A percentile compares a stretch with the other conserved stretches of the same genome.
Evolutionary conservation across 2,888 invertebrate species (phyloP).

Genomic region (Drosophila anomalata): DNA sequence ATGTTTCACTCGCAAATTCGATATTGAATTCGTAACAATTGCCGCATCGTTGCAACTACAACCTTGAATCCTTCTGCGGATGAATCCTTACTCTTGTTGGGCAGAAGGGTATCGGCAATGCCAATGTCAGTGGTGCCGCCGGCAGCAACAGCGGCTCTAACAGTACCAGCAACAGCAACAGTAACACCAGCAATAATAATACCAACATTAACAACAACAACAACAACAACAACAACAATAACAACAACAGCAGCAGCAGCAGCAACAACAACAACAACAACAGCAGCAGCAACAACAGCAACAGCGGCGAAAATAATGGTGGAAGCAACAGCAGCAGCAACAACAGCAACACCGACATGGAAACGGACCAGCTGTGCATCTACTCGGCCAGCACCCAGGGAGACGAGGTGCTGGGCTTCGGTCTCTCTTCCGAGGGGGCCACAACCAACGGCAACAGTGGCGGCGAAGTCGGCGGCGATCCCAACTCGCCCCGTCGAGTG

Average conservation of each 20-base stretch:
- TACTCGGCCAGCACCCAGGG: constrained; percentile 36
- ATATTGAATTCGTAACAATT: background rate
- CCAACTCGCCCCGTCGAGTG: constrained; percentile 40
- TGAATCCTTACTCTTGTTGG: background rate
- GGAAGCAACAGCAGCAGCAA: constrained; percentile 43
- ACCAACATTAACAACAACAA: background rate
- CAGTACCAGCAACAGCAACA: constrained; percentile 15
- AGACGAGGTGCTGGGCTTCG: constrained; percentile 62
- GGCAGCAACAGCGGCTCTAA: background rate
- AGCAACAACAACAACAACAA: constrained; percentile 16
- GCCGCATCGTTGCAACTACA: background rate
- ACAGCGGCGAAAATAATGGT: constrained; percentile 8
- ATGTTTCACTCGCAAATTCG: constrained; percentile 1
- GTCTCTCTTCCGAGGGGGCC: constrained; percentile 31
- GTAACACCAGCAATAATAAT: constrained; percentile 32
- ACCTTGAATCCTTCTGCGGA: background rate
- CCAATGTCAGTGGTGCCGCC: background rate
- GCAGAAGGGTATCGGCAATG: background rate
- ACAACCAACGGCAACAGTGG: constrained; percentile 22
- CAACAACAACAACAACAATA: constrained; percentile 8
- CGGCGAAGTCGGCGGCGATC: constrained; percentile 25
- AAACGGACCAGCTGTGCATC: constrained; percentile 57
- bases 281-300: constrained; percentile 21
- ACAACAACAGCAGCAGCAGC: constrained; percentile 6
- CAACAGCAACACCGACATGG: constrained; percentile 51